A percentile compares a stretch with the other conserved stretches of the same genome.
Evolutionary conservation across 2,113 vertebrate genomes (phyloP).

Genomic region (Labeo catla): DNA sequence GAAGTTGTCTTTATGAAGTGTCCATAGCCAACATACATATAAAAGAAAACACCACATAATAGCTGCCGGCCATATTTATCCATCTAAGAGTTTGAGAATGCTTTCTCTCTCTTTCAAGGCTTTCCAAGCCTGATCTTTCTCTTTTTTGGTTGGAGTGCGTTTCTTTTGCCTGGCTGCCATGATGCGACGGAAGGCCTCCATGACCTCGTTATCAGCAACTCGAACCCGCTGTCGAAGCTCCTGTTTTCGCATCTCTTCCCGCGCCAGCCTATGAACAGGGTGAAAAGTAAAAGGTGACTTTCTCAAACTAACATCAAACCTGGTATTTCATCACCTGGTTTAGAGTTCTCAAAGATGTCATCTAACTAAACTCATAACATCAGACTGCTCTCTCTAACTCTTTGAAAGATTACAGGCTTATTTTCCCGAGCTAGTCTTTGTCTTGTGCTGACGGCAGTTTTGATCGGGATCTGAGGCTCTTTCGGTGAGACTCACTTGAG

Average conservation of each 20-base stretch:
- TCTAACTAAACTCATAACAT: not conserved
- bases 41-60: not conserved
- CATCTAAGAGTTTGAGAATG: slow-evolving; percentile 93
- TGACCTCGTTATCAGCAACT: slow-evolving; percentile 95
- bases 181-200: slow-evolving; percentile 99
- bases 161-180: slow-evolving; percentile 99
- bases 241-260: slow-evolving; percentile 94
- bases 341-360: not conserved
- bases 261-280: slow-evolving; percentile 81
- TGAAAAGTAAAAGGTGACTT: not conserved
- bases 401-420: not conserved
- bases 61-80: slow-evolving; percentile 66
- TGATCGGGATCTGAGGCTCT: not conserved
- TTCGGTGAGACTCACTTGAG: slow-evolving; percentile 79
- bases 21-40: not conserved
- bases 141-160: slow-evolving; percentile 96
- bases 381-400: not conserved
- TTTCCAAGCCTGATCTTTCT: slow-evolving; percentile 98
- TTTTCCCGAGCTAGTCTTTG: not conserved
- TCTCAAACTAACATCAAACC: not conserved
- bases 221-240: slow-evolving; percentile 94
- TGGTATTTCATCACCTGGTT: not conserved
- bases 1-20: not conserved
- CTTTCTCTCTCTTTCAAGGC: slow-evolving; percentile 95
- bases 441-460: not conserved